Evolutionary conservation across 1,140 invertebrate genomes (phyloP), one percentile per base, ranked within the genome.

Genomic region (Drosophila rufa): DNA sequence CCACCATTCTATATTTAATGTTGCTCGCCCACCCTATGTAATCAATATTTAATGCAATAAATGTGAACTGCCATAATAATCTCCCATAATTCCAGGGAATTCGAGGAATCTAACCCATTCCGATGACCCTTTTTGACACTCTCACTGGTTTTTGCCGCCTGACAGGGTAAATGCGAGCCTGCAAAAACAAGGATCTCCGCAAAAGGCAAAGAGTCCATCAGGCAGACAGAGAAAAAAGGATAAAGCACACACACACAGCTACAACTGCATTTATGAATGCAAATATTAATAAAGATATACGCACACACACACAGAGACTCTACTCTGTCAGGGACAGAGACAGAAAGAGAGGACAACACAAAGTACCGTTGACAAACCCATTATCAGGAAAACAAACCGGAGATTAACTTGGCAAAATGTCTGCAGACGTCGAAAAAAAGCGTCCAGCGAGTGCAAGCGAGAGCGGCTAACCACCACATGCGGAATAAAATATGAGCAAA

Each of bases 351-450:
- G 56, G 65, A 51, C 73, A 55, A 65, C 78, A 79, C 77, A 90
- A 82, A 77, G 85, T 82, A 76, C 75, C 86, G 85, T 91, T 90
- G 86, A 90, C 85, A 90, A 90, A 85, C 85, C 85, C 86, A 90
- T 90, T 90, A 90, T 90, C 85, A 85, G 85, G 74, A 91, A 91
- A 90, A 90, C 86, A 90, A 90, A 90, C 85, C 85, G 85, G 85
- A 90, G 85, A 90, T 90, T 90, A 90, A 90, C 85, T 90, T 90
- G 81, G 85, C 85, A 89, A 89, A 89, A 89, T 90, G 85, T 90
- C 85, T 90, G 85, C 82, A 90, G 82, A 79, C 75, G 64, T 80
- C 68, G 80, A 79, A 86, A 87, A 85, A 79, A 89, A 78, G 53
- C 7, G 12, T 9, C 22, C 45, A 51, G 47, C 17, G 40, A 55